Evolutionary conservation across 2,797 vertebrate species (phyloP), one percentile per base, ranked within the genome.

Genomic region (Streptopelia turtur): DNA sequence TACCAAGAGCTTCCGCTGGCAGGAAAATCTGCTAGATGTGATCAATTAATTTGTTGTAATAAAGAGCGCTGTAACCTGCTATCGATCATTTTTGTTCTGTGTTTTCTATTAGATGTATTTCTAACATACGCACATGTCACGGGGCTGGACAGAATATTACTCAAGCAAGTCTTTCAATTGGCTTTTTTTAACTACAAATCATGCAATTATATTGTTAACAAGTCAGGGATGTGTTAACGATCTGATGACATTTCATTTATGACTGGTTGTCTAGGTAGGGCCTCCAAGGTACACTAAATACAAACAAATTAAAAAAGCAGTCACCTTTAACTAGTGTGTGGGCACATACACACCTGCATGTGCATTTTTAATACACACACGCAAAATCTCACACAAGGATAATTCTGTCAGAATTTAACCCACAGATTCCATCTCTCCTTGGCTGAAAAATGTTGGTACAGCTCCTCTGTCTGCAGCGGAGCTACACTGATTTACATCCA

Each of bases 1-100:
- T 94, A 95, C 14, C 47, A 68, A 83, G 64, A 6, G 31, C 59
- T 91, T 94, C 93, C 16, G 0, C 65, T 82, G 94, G 86, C 72
- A 95, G 86, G 63, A 93, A 94, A 83, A 94, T 75, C 78, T 90
- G 93, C 74, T 87, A 95, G 90, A 94, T 11, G 11, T 49, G 78
- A 94, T 83, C 95, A 96, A 94, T 96, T 95, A 91, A 94, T 89
- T 96, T 37, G 10, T 28, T 91, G 75, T 89, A 95, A 95, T 90
- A 90, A 94, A 95, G 74, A 96, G 55, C 75, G 56, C 71, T 84
- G 78, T 68, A 95, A 90, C 63, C 61, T 89, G 69, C 81, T 82
- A 94, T 95, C 8, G 35, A 95, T 92, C 93, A 87, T 71, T 86
- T 95, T 61, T 84, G 53, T 85, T 66, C 87, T 20, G 37, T 31